Evolutionary conservation across 1,140 invertebrate genomes (phyloP), one percentile per base, ranked within the genome.

Genomic region (Oscheius sp.): DNA sequence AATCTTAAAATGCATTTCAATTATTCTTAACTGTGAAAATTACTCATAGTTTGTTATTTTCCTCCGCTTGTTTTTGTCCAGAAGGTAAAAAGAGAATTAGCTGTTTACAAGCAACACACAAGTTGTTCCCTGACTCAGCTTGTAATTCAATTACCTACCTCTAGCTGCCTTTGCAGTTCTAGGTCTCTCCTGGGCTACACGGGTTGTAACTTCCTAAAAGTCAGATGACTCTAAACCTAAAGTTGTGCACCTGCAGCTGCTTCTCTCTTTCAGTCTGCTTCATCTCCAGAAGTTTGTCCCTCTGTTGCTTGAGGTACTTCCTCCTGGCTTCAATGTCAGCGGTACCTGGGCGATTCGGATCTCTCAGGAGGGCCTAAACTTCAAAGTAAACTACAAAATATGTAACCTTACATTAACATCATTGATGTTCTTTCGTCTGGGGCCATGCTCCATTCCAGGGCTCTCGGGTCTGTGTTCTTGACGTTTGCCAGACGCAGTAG

Each of bases 231-330:
- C 15, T 20, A 23, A 7, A 18, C 2, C 7, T 7, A 1, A 63
- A n/a, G 35, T 1, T 35, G 7, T 23, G 42, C 20, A 75, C 74
- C 18, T 59, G 38, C 36, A 95, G 85, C 79, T 91, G 89, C 77
- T 91, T 90, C 79, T 91, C 90, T 29, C 93, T 87, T 23, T 91
- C 92, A 84, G 91, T 89, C 82, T 91, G 91, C 83, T 95, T 95
- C 79, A 95, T 83, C 20, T 91, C 91, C 34, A 95, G 87, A 23
- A 96, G 88, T 82, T 94, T 93, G 84, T 95, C 93, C 31, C 93
- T 88, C 84, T 94, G 93, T 55, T 91, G 88, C 34, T 91, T 89
- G 29, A 96, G 85, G 84, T 94, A 95, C 77, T 92, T 88, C 80
- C 92, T 91, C 0, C 93, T 87, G 67, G 90, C 89, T 72, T 88